Base-by-base conservation (phyloP, 2,797 vertebrate genomes). In the Bovichtus diacanthus region DNA sequence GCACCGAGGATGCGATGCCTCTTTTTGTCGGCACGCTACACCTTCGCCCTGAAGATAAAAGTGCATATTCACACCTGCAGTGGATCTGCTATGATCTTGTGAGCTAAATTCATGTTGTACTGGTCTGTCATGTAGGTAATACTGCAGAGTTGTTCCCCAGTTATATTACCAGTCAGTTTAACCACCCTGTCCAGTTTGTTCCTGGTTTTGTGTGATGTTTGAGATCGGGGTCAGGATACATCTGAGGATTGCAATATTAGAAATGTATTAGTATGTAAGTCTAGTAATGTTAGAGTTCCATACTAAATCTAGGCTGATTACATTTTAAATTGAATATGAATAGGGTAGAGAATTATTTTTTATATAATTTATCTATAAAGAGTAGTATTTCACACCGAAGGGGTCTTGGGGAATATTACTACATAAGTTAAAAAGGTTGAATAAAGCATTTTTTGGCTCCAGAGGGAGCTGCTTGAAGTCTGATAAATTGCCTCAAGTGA, bases 401-500 rank as follows among this genome's bases (percentile, higher is more conserved):
- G 21, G 12, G 23, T 49, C 7, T 49, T 25, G 8, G 19, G 36
- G 25, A 43, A 38, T 44, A 18, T 18, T 47, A 18, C 34, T 47
- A 13, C 11, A 15, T 10, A 23, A 31, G 34, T 58, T 44, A 19
- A 25, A 62, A 21, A 25, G 38, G 31, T 29, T 49, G 21, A 5
- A 34, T 19, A 39, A 23, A 44, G 2, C 5, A 25, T 4, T 38
- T 6, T 47, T 21, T 15, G 43, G 43, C 29, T 66, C 19, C 63
- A 53, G 36, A 51, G 15, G 38, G 16, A 67, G n/a, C 27, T 7
- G n/a, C 34, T 13, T 71, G 46, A 51, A 71, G 49, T 49, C 23
- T 27, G 43, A 61, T 18, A 61, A 16, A 50, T n/a, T 51, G 25
- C 38, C 49, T 62, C n/a, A 44, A 72, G 41, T 65, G 31, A 29